Evolutionary conservation across 2,888 invertebrate genomes (phyloP).

Genomic region (Ernsta delagoae): DNA sequence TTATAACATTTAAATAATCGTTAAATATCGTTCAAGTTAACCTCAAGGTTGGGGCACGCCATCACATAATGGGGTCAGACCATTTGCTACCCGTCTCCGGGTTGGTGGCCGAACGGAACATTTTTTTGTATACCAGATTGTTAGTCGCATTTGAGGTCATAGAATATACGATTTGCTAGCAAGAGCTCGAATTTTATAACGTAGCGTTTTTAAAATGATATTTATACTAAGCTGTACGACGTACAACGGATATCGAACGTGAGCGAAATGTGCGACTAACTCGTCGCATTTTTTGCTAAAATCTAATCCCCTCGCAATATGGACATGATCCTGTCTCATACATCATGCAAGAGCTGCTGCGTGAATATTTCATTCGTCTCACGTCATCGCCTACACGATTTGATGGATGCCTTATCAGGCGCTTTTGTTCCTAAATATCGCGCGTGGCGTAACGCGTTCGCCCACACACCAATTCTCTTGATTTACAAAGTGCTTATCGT

Average conservation of each 20-base stretch:
- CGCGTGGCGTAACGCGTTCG: not conserved
- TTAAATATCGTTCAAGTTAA: not conserved
- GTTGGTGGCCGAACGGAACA: not conserved
- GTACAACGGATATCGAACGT: not conserved
- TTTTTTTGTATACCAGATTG: not conserved
- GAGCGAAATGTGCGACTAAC: not conserved
- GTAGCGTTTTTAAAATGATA: not conserved
- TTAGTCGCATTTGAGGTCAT: not conserved
- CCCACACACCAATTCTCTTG: not conserved
- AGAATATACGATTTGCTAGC: not conserved
- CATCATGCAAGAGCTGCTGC: constrained; percentile 14
- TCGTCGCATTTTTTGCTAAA: constrained; percentile 1
- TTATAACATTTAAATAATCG: not conserved
- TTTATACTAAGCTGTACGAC: not conserved
- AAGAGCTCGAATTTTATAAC: no score
- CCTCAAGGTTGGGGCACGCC: not conserved
- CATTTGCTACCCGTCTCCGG: not conserved
- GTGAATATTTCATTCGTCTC: constrained; percentile 26
- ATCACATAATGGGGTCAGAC: not conserved
- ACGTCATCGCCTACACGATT: constrained; percentile 15
- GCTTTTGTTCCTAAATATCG: constrained; percentile 6
- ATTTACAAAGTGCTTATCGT: not conserved
- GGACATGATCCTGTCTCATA: constrained; percentile 1
- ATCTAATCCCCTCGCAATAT: constrained; percentile 21
- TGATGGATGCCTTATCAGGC: constrained; percentile 23